These are phyloP conservation scores for Hyles vespertilio DNA, from an alignment of 1,140 invertebrate genomes.

Conservation along the genomic window DNA sequence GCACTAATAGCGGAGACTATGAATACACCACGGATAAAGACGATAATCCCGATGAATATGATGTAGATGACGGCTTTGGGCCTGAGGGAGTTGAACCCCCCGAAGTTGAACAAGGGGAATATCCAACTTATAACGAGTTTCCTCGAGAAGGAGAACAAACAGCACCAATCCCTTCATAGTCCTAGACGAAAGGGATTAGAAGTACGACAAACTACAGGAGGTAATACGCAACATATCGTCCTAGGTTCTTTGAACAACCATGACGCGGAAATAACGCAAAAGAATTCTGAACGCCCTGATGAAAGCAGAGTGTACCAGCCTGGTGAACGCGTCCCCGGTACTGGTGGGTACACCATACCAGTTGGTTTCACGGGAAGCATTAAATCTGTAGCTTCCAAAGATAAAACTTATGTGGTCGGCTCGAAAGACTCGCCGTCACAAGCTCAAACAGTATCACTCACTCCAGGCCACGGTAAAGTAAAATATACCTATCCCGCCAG, in stretches of 20 bases:
- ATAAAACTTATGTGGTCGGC: constrained; percentile 76
- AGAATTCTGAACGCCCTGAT: constrained; percentile 59
- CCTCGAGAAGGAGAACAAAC: constrained; percentile 47
- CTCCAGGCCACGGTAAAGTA: constrained; percentile 76
- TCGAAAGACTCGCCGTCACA: constrained; percentile 78
- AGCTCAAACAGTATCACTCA: constrained; percentile 79
- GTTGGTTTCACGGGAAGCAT: constrained; percentile 81
- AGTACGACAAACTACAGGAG: constrained; percentile 62
- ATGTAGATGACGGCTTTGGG: constrained; percentile 46
- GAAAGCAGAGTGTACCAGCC: constrained; percentile 78
- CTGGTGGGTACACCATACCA: constrained; percentile 80
- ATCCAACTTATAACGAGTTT: constrained; percentile 70
- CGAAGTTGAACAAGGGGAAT: constrained; percentile 76
- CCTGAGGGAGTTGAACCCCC: constrained; percentile 66
- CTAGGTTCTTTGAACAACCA: constrained; percentile 73
- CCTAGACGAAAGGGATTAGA: constrained; percentile 47
- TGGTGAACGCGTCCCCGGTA: constrained; percentile 78
- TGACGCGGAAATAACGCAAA: constrained; percentile 74
- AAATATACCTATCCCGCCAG: constrained; percentile 57
- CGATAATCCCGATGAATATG: constrained; percentile 65
- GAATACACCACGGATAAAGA: constrained; percentile 58
- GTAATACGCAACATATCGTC: constrained; percentile 74
- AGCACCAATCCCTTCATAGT: constrained; percentile 59
- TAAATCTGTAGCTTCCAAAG: constrained; percentile 77
- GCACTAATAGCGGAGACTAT: constrained; percentile 41